Conservation (phyloP, 2,797 vertebrate genomes). For the Poeciliopsis paucimaculata region DNA sequence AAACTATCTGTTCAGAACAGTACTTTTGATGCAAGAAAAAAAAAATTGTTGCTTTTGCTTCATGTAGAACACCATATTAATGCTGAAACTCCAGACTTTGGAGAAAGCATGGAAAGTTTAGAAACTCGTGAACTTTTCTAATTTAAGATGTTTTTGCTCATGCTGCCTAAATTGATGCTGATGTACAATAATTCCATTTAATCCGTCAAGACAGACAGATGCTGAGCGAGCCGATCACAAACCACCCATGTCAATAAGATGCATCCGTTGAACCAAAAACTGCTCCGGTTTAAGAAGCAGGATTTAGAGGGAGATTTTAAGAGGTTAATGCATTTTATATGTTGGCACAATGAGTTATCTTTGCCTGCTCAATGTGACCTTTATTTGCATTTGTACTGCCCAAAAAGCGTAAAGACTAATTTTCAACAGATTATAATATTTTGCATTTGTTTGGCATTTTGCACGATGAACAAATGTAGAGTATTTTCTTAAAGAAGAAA, state of each 20-base stretch:
- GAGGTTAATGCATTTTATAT: constrained; percentile 43
- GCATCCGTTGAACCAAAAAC: constrained; percentile 42
- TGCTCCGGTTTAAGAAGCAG: constrained; percentile 35
- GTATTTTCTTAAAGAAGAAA: constrained; percentile 20
- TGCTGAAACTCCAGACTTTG: neutral
- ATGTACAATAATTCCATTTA: constrained; percentile 44
- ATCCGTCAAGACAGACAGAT: constrained; percentile 57
- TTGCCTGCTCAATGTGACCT: neutral
- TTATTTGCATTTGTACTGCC: constrained; percentile 2
- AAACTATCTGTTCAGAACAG: constrained; percentile 21
- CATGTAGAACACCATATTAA: neutral
- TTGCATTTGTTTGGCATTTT: neutral
- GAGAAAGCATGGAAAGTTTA: constrained; percentile 1
- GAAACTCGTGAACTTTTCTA: constrained; percentile 5
- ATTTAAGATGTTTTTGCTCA: constrained; percentile 21
- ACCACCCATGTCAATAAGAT: constrained; percentile 48
- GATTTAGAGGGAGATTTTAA: constrained; percentile 43
- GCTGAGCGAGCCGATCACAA: constrained; percentile 61
- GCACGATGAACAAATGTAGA: neutral
- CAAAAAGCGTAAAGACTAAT: neutral
- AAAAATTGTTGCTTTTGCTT: constrained; percentile 10
- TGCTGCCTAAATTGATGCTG: constrained; percentile 43
- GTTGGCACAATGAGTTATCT: constrained; percentile 33
- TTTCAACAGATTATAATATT: neutral
- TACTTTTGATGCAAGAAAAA: constrained; percentile 19